Conservation (phyloP, 1,140 invertebrate genomes). For the Helicoverpa zea region DNA sequence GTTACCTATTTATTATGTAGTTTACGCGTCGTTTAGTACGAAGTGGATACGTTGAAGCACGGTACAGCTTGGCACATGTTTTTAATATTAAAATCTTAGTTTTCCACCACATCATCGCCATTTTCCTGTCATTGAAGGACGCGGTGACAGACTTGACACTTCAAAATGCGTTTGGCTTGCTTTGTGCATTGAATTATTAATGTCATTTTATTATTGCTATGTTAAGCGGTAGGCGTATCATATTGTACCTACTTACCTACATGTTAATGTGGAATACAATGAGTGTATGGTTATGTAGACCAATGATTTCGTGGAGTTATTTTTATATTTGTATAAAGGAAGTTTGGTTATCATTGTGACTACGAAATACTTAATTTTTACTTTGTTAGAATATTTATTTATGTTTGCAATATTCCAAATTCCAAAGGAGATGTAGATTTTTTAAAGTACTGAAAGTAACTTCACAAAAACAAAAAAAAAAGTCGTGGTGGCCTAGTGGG, state of each 20-base stretch:
- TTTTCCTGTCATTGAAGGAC: slow-evolving; percentile 71
- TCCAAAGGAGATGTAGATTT: too few species aligned
- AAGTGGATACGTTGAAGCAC: slow-evolving; percentile 19
- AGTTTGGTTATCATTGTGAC: too few species aligned
- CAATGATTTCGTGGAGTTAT: slow-evolving; percentile 20
- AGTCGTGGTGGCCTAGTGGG: too few species aligned
- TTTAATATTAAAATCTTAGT: slow-evolving; percentile 64
- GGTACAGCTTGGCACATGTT: slow-evolving; percentile 35
- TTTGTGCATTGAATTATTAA: slow-evolving; percentile 65
- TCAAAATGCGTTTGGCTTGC: slow-evolving; percentile 67
- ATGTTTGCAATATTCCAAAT: background rate
- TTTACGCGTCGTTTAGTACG: slow-evolving; percentile 45
- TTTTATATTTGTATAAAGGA: slow-evolving; percentile 23
- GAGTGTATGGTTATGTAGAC: slow-evolving; percentile 27
- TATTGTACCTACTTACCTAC: slow-evolving; percentile 53
- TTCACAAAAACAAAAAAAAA: too few species aligned
- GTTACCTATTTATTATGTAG: slow-evolving; percentile 47
- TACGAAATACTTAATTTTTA: background rate
- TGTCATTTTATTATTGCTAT: slow-evolving; percentile 61
- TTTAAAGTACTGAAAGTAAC: too few species aligned
- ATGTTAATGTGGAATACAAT: slow-evolving; percentile 53
- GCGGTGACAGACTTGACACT: slow-evolving; percentile 58
- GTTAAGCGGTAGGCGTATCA: slow-evolving; percentile 40
- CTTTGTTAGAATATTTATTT: background rate
- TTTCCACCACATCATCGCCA: slow-evolving; percentile 65